Percentiles rank a stretch among this genome's conserved stretches.
These are phyloP conservation scores for Drosophila mauritiana DNA, from an alignment of 1,140 invertebrate genomes.

Conservation along the genomic window DNA sequence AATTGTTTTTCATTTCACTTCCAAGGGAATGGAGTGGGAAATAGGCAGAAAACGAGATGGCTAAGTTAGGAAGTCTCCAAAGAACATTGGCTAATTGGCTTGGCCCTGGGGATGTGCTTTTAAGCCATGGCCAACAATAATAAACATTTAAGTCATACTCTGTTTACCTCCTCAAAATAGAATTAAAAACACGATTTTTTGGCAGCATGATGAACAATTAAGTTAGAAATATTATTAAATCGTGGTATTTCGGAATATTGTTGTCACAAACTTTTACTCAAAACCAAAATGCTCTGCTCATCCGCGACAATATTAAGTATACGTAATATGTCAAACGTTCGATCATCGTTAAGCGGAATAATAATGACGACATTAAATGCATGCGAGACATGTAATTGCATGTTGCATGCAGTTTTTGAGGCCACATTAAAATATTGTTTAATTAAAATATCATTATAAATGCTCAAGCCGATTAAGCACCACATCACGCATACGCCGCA, in stretches of 20 bases:
- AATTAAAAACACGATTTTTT: no score
- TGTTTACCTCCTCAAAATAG: background rate
- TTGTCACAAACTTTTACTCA: background rate
- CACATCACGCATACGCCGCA: conserved; percentile 48
- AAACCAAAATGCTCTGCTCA: background rate
- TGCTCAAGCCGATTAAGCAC: conserved; percentile 24
- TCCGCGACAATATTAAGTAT: conserved; percentile 14
- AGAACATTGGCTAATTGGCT: conserved; percentile 50
- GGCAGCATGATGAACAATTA: no score
- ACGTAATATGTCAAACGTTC: conserved; percentile 12
- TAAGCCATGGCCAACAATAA: conserved; percentile 19
- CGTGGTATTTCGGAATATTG: background rate
- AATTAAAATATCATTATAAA: conserved; percentile 49
- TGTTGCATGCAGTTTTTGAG: conserved; percentile 5
- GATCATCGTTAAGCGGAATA: conserved; percentile 33
- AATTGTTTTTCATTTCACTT: conserved; percentile 63
- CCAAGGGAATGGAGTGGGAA: background rate
- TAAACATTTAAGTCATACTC: background rate
- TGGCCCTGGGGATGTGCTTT: conserved; percentile 27
- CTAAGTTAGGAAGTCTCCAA: conserved; percentile 42
- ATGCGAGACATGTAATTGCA: conserved; percentile 33
- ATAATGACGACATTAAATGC: conserved; percentile 27
- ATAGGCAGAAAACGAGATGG: conserved; percentile 13
- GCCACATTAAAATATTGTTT: conserved; percentile 35
- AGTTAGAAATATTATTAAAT: background rate